Base-by-base conservation (phyloP, 1,140 invertebrate species). In the Drosophila nikananu region DNA sequence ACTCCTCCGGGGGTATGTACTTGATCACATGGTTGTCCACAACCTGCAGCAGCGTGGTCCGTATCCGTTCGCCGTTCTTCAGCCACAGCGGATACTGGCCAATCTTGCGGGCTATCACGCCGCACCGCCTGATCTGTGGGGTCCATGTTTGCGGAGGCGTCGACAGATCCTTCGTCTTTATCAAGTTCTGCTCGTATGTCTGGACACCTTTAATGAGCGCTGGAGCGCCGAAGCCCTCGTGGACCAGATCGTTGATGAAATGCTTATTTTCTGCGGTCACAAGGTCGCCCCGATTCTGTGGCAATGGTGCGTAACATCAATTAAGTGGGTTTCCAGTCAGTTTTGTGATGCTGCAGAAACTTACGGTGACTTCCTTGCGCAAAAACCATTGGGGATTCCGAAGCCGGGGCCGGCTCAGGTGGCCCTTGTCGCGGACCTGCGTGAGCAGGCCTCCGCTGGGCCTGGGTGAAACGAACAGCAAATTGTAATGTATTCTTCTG, bases 11-110 rank as follows among this genome's bases (percentile, higher is more conserved):
- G 19, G 97, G 95, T 68, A 96, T 96, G 93, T 99, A 99, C 89
- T 96, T 97, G 51, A 99, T 95, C 5, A 99, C 98, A 95, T 99
- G 98, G 94, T 99, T 99, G 92, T 99, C 99, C 27, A 97, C 94
- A 19, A 99, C 95, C 94, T 99, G 98, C 62, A 99, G 92, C 70
- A 99, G 91, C 17, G 98, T 99, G 4, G 97, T 95, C 2, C 94
- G 79, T 61, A 98, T 93, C 94, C 95, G 96, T 86, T 95, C 95
- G 1, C 98, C 98, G 94, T 97, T 95, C 93, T 97, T 98, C 3
- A 95, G 93, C 98, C 98, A 99, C 92, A 99, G 94, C 15, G 98
- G 98, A 93, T 98, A 96, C 59, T 97, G 94, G 37, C 99, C 99
- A 91, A 99, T 97, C 94, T 99, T 99, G 60, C 96, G 95, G 0